Evolutionary conservation across 2,888 invertebrate species (phyloP).

Genomic region (Hemistola chrysoprasaria): DNA sequence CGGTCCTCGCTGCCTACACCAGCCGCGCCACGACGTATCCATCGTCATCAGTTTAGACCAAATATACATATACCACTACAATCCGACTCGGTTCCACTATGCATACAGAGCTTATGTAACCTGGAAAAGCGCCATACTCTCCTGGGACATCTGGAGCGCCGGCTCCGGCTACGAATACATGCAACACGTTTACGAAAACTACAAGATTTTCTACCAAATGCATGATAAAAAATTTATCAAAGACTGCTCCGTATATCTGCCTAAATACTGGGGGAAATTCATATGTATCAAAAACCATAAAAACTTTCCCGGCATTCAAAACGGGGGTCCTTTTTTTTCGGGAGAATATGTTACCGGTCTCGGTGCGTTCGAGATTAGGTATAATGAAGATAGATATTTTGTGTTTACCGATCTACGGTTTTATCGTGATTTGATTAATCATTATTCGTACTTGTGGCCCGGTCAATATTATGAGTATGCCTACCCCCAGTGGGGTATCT

Average conservation of each 20-base stretch:
- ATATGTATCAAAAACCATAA: slow-evolving; percentile 46
- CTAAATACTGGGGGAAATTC: slow-evolving; percentile 63
- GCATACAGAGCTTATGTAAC: slow-evolving; percentile 30
- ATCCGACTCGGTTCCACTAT: slow-evolving; percentile 29
- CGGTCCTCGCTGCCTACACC: slow-evolving; percentile 48
- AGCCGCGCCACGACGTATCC: slow-evolving; percentile 48
- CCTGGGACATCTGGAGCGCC: slow-evolving; percentile 25
- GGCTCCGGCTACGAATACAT: slow-evolving; percentile 49
- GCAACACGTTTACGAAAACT: slow-evolving; percentile 50
- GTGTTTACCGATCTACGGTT: slow-evolving; percentile 59
- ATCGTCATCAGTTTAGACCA: slow-evolving; percentile 45
- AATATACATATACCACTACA: slow-evolving; percentile 36
- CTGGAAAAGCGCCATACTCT: slow-evolving; percentile 2
- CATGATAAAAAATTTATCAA: slow-evolving; percentile 15
- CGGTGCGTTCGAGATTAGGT: slow-evolving; percentile 58
- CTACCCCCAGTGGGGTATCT: slow-evolving; percentile 48
- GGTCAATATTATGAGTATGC: slow-evolving; percentile 60
- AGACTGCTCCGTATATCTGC: slow-evolving; percentile 51
- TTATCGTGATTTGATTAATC: slow-evolving; percentile 37
- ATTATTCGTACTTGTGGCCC: slow-evolving; percentile 26
- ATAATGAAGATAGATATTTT: slow-evolving; percentile 51
- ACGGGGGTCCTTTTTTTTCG: slow-evolving; percentile 44
- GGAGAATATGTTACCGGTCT: slow-evolving; percentile 33
- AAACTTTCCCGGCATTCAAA: slow-evolving; percentile 41
- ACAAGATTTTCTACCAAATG: slow-evolving; percentile 39